phyloP scores from a whole-genome alignment of 2,113 vertebrate species.

The Gorsachius goisagi region DNA sequence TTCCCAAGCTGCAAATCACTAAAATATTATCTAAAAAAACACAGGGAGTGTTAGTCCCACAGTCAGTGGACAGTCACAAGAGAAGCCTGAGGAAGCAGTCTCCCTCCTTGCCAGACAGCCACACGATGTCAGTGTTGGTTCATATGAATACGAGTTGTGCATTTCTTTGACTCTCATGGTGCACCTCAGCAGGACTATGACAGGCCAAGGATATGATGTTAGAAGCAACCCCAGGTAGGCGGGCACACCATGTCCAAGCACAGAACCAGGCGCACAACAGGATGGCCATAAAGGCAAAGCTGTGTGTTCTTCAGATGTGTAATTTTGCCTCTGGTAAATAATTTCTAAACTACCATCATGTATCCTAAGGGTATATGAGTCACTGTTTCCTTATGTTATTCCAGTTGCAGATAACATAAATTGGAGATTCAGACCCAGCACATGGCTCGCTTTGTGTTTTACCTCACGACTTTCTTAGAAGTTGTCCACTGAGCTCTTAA shows the following conservation, averaged over 20 bases:
- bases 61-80: neutral
- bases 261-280: fast-evolving
- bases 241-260: neutral
- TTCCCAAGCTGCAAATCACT: neutral
- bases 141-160: neutral
- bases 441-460: neutral
- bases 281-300: neutral
- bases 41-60: neutral
- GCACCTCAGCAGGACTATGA: neutral
- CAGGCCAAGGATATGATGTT: too few species aligned
- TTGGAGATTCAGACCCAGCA: neutral
- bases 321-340: neutral
- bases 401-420: neutral
- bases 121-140: slow-evolving; percentile 10
- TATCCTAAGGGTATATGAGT: neutral
- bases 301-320: neutral
- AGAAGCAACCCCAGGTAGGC: neutral
- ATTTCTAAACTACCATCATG: neutral
- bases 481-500: neutral
- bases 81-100: neutral
- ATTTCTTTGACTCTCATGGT: neutral
- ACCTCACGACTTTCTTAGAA: neutral
- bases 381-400: neutral
- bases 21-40: neutral
- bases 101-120: neutral